A percentile compares a stretch with the other conserved stretches of the same genome.
phyloP scores from a whole-genome alignment of 1,140 invertebrate genomes.

The Watersipora subatra region DNA sequence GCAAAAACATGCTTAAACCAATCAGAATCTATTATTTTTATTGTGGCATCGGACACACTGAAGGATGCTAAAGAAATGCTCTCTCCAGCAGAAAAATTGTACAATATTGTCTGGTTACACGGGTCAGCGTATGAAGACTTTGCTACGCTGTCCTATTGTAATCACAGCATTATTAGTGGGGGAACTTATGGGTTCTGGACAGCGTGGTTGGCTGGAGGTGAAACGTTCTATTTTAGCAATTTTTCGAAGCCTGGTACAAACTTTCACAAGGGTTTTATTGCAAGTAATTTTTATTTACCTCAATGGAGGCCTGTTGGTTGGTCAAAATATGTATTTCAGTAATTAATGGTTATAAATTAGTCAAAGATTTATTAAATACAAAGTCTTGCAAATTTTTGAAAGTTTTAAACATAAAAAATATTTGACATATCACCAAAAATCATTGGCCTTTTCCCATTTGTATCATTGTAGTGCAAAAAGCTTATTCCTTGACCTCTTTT shows the following conservation, averaged over 20 bases:
- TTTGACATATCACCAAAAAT: too few species aligned
- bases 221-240: slow-evolving; percentile 20
- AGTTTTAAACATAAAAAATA: too few species aligned
- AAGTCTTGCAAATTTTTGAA: too few species aligned
- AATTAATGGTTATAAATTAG: too few species aligned
- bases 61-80: not conserved
- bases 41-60: not conserved
- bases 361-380: too few species aligned
- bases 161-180: slow-evolving; percentile 23
- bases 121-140: slow-evolving; percentile 21
- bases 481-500: too few species aligned
- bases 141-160: slow-evolving; percentile 18
- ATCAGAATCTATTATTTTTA: not conserved
- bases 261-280: not conserved
- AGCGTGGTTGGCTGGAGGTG: slow-evolving; percentile 21
- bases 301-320: not conserved
- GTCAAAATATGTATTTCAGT: too few species aligned
- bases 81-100: not conserved
- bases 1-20: not conserved
- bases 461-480: too few species aligned
- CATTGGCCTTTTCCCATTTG: too few species aligned
- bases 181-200: slow-evolving; percentile 31
- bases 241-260: slow-evolving; percentile 12
- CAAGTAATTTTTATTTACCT: not conserved
- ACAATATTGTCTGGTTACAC: not conserved